Evolutionary conservation across 2,113 vertebrate species (phyloP).

Genomic region (Herpetotheres cachinnans): DNA sequence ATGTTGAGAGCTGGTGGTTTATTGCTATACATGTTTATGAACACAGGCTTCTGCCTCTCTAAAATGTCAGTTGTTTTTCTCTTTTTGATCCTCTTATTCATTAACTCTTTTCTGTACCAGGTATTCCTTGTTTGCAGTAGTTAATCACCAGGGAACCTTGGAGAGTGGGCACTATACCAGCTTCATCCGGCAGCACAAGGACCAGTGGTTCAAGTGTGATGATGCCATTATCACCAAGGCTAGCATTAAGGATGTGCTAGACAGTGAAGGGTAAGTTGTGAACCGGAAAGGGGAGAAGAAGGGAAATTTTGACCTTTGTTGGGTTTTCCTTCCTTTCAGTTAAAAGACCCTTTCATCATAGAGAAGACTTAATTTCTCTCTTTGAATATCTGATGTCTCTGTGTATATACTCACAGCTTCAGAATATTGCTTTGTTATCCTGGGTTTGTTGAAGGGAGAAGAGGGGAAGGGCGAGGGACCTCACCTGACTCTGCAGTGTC

Average conservation of each 20-base stretch:
- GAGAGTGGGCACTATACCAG: constrained; percentile 99
- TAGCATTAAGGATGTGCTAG: constrained; percentile 98
- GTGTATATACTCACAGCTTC: background rate
- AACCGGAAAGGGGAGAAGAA: background rate
- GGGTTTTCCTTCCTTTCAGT: background rate
- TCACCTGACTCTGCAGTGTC: background rate
- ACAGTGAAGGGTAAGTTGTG: constrained; percentile 93
- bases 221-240: constrained; percentile 99
- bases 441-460: background rate
- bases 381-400: background rate
- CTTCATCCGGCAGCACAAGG: constrained; percentile 99
- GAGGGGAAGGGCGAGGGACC: background rate
- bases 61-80: background rate
- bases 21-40: rapidly evolving
- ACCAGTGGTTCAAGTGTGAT: constrained; percentile 99
- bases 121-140: constrained; percentile 98
- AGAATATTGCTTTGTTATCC: background rate
- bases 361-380: background rate
- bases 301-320: background rate
- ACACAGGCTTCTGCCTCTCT: background rate
- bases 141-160: constrained; percentile 99
- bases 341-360: background rate
- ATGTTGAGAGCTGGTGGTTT: background rate
- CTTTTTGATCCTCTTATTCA: background rate
- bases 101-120: constrained; percentile 60